Conservation (phyloP, 1,140 invertebrate species). For the Hesperophylax magnus region DNA sequence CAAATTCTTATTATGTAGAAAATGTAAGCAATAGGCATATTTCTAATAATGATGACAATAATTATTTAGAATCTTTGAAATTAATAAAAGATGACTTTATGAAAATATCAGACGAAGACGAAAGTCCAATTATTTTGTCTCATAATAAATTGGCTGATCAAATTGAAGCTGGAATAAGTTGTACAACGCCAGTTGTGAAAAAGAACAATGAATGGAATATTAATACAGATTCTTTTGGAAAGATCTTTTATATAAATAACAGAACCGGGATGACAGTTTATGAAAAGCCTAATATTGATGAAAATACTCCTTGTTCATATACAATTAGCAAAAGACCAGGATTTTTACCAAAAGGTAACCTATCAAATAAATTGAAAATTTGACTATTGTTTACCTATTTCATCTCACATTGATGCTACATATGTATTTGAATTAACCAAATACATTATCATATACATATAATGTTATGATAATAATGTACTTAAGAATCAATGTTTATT, state of each 20-base stretch:
- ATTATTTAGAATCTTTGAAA: no score
- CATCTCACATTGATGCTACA: no score
- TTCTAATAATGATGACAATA: no score
- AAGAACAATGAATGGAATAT: slow-evolving; percentile 25
- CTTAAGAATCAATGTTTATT: neutral
- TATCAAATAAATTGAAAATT: neutral
- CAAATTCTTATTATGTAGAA: neutral
- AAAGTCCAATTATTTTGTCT: neutral
- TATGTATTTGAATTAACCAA: no score
- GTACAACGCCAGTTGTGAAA: neutral
- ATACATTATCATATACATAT: no score
- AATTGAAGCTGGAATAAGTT: neutral
- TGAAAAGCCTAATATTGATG: slow-evolving; percentile 52
- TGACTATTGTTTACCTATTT: no score
- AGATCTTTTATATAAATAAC: slow-evolving; percentile 35
- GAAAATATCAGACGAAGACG: neutral
- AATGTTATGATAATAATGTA: no score
- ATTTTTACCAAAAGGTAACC: slow-evolving; percentile 63
- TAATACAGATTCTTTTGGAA: slow-evolving; percentile 46
- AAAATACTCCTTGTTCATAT: slow-evolving; percentile 43
- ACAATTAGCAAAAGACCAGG: slow-evolving; percentile 59
- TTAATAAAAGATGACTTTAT: no score
- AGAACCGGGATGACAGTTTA: slow-evolving; percentile 46
- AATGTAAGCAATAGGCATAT: neutral
- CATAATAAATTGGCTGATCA: neutral